phyloP scores from a whole-genome alignment of 2,113 vertebrate species.

The Chroicocephalus ridibundus region DNA sequence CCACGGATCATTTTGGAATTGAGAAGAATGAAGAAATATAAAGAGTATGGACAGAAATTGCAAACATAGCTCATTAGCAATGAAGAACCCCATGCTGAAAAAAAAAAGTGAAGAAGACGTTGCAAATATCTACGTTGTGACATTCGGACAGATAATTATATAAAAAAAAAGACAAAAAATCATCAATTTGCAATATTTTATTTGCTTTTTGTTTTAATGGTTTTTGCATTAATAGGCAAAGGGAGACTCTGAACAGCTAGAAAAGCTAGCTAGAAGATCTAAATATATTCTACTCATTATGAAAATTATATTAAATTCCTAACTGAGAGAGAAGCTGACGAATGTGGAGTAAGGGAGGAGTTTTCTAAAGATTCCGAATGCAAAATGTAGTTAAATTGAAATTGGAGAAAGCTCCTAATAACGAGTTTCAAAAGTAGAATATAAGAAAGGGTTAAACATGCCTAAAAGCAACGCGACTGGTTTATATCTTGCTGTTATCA shows the following conservation, averaged over 20 bases:
- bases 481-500: slow-evolving; percentile 34
- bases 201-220: not conserved
- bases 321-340: not conserved
- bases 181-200: not conserved
- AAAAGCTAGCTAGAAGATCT: not conserved
- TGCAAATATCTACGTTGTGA: not conserved
- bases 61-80: not conserved
- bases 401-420: not conserved
- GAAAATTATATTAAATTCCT: not conserved
- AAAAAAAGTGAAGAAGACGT: not conserved
- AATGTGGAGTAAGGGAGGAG: not conserved
- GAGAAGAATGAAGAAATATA: slow-evolving; percentile 9
- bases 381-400: not conserved
- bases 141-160: not conserved
- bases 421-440: not conserved
- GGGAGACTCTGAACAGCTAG: not conserved
- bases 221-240: not conserved
- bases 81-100: not conserved
- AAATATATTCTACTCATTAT: not conserved
- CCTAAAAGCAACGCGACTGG: not conserved
- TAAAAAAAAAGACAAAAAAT: not conserved
- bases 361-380: not conserved
- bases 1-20: slow-evolving; percentile 41
- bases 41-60: not conserved
- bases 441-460: slow-evolving; percentile 16